phyloP scores from a whole-genome alignment of 2,888 invertebrate species.

The Flabesymbios commensalis region DNA sequence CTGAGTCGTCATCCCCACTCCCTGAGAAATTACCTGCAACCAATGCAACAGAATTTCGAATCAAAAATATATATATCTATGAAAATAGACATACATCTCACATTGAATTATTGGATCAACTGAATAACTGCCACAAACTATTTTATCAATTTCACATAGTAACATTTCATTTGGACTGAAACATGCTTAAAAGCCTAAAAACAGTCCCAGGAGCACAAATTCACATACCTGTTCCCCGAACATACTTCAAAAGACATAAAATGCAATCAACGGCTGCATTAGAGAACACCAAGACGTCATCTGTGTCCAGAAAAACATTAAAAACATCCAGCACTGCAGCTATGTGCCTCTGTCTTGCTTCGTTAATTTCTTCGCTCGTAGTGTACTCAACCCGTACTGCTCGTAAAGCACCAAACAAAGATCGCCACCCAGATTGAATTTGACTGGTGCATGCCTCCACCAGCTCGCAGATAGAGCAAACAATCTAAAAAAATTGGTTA shows the following conservation, averaged over 20 bases:
- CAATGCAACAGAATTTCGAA: slow-evolving; percentile 5
- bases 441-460: slow-evolving; percentile 92
- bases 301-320: slow-evolving; percentile 82
- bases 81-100: no score
- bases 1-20: slow-evolving; percentile 40
- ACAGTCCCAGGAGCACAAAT: background rate
- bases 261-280: slow-evolving; percentile 94
- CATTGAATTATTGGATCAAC: no score
- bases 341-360: slow-evolving; percentile 56
- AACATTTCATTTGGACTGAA: no score
- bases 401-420: slow-evolving; percentile 88
- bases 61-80: no score
- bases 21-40: slow-evolving; percentile 51
- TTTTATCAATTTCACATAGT: no score
- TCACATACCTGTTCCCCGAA: slow-evolving; percentile 71
- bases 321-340: slow-evolving; percentile 78
- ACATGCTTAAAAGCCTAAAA: no score
- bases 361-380: slow-evolving; percentile 56
- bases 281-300: slow-evolving; percentile 89
- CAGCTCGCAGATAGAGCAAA: slow-evolving; percentile 92
- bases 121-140: no score
- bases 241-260: slow-evolving; percentile 78
- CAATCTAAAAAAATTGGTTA: slow-evolving; percentile 71
- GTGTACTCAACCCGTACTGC: slow-evolving; percentile 70
- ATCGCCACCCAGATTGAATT: slow-evolving; percentile 94